A percentile compares a stretch with the other conserved stretches of the same genome.
These are phyloP conservation scores for Prionace glauca DNA, from an alignment of 2,797 vertebrate genomes.

Conservation along the genomic window DNA sequence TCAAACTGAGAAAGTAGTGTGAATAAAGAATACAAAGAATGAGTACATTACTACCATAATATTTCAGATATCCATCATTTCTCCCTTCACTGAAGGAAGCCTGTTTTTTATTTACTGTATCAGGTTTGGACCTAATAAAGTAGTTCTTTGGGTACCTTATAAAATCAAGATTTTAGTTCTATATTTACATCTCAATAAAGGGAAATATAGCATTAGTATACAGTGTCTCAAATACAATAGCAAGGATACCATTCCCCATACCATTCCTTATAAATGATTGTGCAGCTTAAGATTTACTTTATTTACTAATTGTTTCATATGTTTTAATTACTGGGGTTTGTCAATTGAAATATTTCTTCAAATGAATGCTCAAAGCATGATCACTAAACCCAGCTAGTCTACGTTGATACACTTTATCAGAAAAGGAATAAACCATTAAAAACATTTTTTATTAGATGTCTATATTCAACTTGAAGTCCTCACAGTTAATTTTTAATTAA, in stretches of 20 bases:
- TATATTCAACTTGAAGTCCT: not conserved
- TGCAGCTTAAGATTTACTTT: not conserved
- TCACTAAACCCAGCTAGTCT: not conserved
- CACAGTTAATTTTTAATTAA: not conserved
- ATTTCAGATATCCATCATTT: not conserved
- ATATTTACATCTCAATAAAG: not conserved
- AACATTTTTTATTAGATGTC: not conserved
- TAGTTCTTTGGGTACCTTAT: not conserved
- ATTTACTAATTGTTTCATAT: not conserved
- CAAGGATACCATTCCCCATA: not conserved
- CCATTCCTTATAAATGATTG: not conserved
- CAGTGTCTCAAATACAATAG: not conserved
- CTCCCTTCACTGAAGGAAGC: not conserved
- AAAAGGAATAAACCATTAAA: not conserved
- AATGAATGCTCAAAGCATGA: not conserved
- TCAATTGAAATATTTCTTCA: not conserved
- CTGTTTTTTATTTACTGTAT: not conserved
- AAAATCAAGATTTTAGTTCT: not conserved
- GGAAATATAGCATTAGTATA: not conserved
- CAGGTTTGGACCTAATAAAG: not conserved
- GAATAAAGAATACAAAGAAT: not conserved
- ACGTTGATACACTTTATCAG: not conserved
- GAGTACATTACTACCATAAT: not conserved
- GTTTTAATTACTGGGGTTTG: not conserved
- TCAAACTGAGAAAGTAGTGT: not conserved